Percentiles rank a stretch among this genome's conserved stretches.
Evolutionary conservation across 2,888 invertebrate genomes (phyloP).

Genomic region (Phasia obesa): DNA sequence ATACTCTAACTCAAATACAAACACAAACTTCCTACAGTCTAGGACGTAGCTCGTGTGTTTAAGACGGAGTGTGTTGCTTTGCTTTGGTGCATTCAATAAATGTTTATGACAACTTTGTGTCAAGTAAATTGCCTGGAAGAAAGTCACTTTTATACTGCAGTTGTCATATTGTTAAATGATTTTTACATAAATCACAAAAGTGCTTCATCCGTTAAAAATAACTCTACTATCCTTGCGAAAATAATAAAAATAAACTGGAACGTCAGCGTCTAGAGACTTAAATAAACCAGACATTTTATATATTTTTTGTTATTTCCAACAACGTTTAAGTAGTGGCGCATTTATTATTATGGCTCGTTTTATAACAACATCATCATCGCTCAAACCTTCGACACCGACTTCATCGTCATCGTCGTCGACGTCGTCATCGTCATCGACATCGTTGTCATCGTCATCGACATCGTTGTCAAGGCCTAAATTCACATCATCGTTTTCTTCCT

Average conservation of each 20-base stretch:
- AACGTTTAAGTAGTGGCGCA: conserved; percentile 54
- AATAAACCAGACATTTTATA: background rate
- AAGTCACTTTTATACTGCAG: conserved; percentile 34
- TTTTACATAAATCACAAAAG: conserved; percentile 25
- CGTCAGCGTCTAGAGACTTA: background rate
- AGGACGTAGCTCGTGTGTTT: background rate
- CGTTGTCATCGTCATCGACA: conserved; percentile 5
- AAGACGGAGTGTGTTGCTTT: background rate
- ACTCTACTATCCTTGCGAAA: background rate
- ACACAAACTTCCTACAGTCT: too few species aligned
- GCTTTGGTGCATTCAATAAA: conserved; percentile 34
- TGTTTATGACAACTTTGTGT: conserved; percentile 33
- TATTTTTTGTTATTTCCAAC: conserved; percentile 14
- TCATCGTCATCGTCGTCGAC: conserved; percentile 7
- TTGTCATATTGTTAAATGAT: conserved; percentile 34
- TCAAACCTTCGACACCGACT: too few species aligned
- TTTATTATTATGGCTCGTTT: conserved; percentile 67
- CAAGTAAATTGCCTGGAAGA: conserved; percentile 37
- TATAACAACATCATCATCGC: conserved; percentile 55
- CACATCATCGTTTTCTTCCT: conserved; percentile 24
- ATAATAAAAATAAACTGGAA: background rate
- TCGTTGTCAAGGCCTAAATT: conserved; percentile 1
- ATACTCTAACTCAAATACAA: too few species aligned
- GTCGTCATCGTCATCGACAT: conserved; percentile 20
- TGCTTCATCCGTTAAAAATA: background rate